These are phyloP conservation scores for Luidia sarsii DNA, from an alignment of 53 echinoderm and acorn worm genomes.

Conservation along the genomic window DNA sequence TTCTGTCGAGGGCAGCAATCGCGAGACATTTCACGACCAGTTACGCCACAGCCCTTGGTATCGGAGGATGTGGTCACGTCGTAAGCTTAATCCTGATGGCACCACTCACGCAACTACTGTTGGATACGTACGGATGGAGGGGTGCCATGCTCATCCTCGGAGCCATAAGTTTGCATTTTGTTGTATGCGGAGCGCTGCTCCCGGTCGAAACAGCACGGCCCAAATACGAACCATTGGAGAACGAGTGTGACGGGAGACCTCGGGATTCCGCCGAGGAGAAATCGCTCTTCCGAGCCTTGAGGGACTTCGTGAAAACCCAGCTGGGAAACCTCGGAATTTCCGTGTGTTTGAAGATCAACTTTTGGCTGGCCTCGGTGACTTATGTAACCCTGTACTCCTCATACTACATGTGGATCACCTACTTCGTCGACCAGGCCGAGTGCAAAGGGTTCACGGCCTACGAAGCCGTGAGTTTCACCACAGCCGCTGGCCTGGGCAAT, in stretches of 20 bases:
- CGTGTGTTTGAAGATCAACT: background rate
- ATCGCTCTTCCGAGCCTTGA: too few relatives aligned
- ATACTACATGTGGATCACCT: background rate
- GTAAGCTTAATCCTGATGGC: background rate
- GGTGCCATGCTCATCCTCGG: conserved; percentile 28
- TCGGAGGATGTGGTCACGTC: background rate
- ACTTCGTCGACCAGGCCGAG: background rate
- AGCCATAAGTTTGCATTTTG: background rate
- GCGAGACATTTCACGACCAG: background rate
- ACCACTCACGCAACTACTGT: conserved; percentile 8
- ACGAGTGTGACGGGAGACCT: background rate
- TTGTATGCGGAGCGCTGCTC: conserved; percentile 15
- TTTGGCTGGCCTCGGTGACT: background rate
- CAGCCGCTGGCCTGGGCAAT: background rate
- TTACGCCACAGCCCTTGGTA: conserved; percentile 5
- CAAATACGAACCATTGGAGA: too few relatives aligned
- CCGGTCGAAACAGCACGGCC: background rate
- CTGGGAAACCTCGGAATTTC: background rate
- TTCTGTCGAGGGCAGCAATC: conserved; percentile 11
- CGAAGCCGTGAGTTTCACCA: conserved; percentile 7
- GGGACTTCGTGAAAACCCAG: background rate
- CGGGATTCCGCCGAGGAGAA: too few relatives aligned
- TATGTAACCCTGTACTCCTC: background rate
- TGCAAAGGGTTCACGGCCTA: conserved; percentile 3
- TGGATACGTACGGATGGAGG: conserved; percentile 31